Percentiles rank a stretch among this genome's conserved stretches.
Conservation (phyloP, 2,888 invertebrate genomes). For the Agriotes lineatus region DNA sequence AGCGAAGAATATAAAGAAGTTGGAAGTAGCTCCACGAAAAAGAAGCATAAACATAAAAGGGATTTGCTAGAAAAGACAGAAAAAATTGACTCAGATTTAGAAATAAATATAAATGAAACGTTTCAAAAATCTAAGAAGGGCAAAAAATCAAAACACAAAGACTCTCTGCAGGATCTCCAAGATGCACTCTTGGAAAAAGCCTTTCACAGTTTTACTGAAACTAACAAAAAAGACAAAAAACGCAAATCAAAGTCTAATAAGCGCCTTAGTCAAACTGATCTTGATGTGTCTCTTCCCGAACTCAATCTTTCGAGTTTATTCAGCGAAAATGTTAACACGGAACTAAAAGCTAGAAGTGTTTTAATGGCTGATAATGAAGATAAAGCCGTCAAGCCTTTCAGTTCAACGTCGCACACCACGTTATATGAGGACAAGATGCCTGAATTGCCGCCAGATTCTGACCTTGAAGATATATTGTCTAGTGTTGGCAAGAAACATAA, state of each 20-base stretch:
- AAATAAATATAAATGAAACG: no score
- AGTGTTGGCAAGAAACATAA: not conserved
- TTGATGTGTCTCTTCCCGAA: not conserved
- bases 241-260: not conserved
- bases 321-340: not conserved
- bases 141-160: not conserved
- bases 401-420: not conserved
- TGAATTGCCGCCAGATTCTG: constrained; percentile 31
- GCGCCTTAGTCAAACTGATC: no score
- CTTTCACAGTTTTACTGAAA: not conserved
- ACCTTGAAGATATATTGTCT: constrained; percentile 26
- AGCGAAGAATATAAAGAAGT: not conserved
- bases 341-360: not conserved
- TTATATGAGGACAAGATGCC: not conserved
- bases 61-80: not conserved
- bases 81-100: no score
- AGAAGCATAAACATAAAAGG: not conserved
- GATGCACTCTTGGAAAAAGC: not conserved
- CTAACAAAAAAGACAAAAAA: not conserved
- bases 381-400: not conserved
- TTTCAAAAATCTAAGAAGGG: not conserved
- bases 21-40: no score
- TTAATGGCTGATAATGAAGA: constrained; percentile 22
- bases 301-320: constrained; percentile 8
- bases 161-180: not conserved